A percentile compares a stretch with the other conserved stretches of the same genome.
phyloP scores from a whole-genome alignment of 2,888 invertebrate species.

The Uropetala carovei region DNA sequence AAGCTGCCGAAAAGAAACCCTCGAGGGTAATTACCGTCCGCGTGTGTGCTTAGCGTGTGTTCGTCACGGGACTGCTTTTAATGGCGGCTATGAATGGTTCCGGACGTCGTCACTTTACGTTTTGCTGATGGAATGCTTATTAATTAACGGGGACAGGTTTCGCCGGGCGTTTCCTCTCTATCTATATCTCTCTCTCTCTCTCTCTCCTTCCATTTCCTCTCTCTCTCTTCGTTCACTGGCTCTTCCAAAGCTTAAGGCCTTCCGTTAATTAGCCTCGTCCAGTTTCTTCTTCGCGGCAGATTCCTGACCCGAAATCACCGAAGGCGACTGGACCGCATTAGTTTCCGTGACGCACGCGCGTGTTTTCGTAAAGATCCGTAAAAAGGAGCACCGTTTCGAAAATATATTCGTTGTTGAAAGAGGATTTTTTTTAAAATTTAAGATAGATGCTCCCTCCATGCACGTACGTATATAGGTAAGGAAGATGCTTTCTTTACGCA shows the following conservation, averaged over 20 bases:
- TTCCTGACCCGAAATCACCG: background rate
- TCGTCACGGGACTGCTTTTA: background rate
- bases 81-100: background rate
- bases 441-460: no score
- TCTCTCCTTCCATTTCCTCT: no score
- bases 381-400: no score
- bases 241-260: background rate
- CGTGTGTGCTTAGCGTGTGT: background rate
- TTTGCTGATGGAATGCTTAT: slow-evolving; percentile 53
- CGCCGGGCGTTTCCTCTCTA: background rate
- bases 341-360: no score
- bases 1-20: no score
- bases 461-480: no score
- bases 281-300: background rate
- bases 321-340: background rate
- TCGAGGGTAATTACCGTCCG: background rate
- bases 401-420: no score
- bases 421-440: no score
- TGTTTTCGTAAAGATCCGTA: no score
- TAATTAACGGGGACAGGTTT: slow-evolving; percentile 41
- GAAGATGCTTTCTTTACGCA: no score
- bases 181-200: no score
- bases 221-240: no score
- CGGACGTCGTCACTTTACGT: background rate
- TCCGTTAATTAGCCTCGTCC: slow-evolving; percentile 48